A percentile compares a stretch with the other conserved stretches of the same genome.
These are phyloP conservation scores for Acanthoscelides obtectus DNA, from an alignment of 2,888 invertebrate genomes.

Conservation along the genomic window DNA sequence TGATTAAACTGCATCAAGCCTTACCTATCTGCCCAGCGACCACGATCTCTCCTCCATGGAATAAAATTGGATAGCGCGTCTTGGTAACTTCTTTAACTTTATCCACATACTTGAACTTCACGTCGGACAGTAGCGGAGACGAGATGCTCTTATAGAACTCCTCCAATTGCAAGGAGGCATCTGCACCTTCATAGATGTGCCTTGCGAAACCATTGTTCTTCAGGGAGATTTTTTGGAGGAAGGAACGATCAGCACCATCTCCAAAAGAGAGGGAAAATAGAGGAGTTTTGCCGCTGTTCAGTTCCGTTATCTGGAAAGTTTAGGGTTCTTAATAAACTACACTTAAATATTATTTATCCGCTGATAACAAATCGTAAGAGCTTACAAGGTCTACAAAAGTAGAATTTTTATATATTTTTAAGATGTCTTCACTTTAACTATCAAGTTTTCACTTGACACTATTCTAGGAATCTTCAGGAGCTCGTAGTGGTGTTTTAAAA, in stretches of 20 bases:
- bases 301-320: slow-evolving; percentile 44
- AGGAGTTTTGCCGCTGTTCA: slow-evolving; percentile 49
- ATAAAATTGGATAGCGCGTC: slow-evolving; percentile 55
- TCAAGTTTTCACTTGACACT: too few relatives aligned
- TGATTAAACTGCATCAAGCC: too few relatives aligned
- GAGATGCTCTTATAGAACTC: slow-evolving; percentile 66
- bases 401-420: too few relatives aligned
- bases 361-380: too few relatives aligned
- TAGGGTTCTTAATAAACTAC: too few relatives aligned
- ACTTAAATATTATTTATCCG: too few relatives aligned
- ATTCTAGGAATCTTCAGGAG: too few relatives aligned
- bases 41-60: slow-evolving; percentile 60
- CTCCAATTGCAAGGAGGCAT: slow-evolving; percentile 61
- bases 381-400: too few relatives aligned
- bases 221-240: slow-evolving; percentile 61
- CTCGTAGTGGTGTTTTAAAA: too few relatives aligned
- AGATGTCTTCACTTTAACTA: too few relatives aligned
- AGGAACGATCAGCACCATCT: slow-evolving; percentile 60
- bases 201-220: slow-evolving; percentile 64
- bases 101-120: slow-evolving; percentile 58
- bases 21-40: slow-evolving; percentile 53
- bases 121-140: slow-evolving; percentile 62
- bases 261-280: slow-evolving; percentile 71
- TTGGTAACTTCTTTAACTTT: slow-evolving; percentile 56
- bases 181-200: slow-evolving; percentile 68